Conservation (phyloP, 2,888 invertebrate genomes). For the Rhabditoides inermis region DNA sequence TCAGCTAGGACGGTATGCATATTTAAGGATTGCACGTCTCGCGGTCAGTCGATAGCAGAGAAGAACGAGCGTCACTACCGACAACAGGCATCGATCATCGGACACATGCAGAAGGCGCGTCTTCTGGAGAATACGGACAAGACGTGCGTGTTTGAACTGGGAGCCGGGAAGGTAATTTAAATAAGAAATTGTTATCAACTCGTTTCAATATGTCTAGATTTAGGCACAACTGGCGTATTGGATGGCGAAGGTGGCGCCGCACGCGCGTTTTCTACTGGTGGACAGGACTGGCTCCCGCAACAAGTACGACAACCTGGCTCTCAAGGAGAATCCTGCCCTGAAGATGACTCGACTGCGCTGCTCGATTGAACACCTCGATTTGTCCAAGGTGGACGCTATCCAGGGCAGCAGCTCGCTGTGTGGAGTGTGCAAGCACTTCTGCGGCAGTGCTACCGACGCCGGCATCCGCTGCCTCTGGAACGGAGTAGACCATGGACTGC, state of each 20-base stretch:
- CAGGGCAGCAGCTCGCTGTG: conserved; percentile 18
- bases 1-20: too few relatives aligned
- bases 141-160: conserved; percentile 35
- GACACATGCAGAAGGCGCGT: too few relatives aligned
- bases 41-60: too few relatives aligned
- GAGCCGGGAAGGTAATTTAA: conserved; percentile 30
- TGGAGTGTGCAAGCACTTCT: conserved; percentile 44
- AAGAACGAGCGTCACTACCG: too few relatives aligned
- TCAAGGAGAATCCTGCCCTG: conserved; percentile 25
- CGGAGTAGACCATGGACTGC: conserved; percentile 6
- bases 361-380: conserved; percentile 43
- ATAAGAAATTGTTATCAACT: neutral
- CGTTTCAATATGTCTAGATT: neutral
- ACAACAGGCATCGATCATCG: too few relatives aligned
- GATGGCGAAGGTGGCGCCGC: conserved; percentile 31
- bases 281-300: conserved; percentile 39
- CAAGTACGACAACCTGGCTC: conserved; percentile 36
- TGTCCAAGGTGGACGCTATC: conserved; percentile 24
- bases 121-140: too few relatives aligned
- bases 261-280: conserved; percentile 29
- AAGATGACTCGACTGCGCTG: conserved; percentile 31
- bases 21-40: too few relatives aligned
- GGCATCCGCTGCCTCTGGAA: conserved; percentile 21
- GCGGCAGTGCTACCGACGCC: conserved; percentile 44
- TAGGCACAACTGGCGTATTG: conserved; percentile 40